Percentiles rank a stretch among this genome's conserved stretches.
Conservation (phyloP, 2,113 vertebrate species). For the Ammodytes dubius region DNA sequence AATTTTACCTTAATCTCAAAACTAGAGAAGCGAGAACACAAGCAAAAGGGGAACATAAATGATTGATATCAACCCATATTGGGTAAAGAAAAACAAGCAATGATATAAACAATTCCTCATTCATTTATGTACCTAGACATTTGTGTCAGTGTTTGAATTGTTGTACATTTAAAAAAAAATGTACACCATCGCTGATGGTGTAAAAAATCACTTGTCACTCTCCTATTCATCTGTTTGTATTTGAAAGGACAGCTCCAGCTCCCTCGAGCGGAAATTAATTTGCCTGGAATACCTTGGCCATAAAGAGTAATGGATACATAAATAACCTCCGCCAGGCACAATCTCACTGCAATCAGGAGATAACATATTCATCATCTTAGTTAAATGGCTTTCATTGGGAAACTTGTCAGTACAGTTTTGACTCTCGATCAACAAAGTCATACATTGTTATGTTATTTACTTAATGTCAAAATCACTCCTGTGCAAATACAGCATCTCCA, state of each 20-base stretch:
- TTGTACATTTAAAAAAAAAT: background rate
- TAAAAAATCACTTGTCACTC: constrained; percentile 31
- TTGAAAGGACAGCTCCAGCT: constrained; percentile 20
- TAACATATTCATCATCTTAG: constrained; percentile 64
- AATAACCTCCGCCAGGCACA: constrained; percentile 39
- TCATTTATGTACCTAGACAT: background rate
- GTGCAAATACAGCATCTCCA: constrained; percentile 29
- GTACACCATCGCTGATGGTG: background rate
- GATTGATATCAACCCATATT: constrained; percentile 27
- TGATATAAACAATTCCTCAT: background rate
- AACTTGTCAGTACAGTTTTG: constrained; percentile 32
- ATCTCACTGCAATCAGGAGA: constrained; percentile 58
- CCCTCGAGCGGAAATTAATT: constrained; percentile 32
- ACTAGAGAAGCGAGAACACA: background rate
- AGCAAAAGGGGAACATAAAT: background rate
- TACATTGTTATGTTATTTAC: constrained; percentile 39
- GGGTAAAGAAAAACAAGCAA: constrained; percentile 3
- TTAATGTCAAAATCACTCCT: constrained; percentile 36
- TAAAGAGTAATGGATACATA: constrained; percentile 63
- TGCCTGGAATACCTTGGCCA: constrained; percentile 24
- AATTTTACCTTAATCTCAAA: background rate
- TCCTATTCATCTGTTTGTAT: constrained; percentile 9
- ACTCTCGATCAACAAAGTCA: constrained; percentile 30
- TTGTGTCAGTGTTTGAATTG: background rate
- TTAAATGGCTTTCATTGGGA: constrained; percentile 27